Conservation (phyloP, 2,888 invertebrate species). For the Drosophila mimetica region DNA sequence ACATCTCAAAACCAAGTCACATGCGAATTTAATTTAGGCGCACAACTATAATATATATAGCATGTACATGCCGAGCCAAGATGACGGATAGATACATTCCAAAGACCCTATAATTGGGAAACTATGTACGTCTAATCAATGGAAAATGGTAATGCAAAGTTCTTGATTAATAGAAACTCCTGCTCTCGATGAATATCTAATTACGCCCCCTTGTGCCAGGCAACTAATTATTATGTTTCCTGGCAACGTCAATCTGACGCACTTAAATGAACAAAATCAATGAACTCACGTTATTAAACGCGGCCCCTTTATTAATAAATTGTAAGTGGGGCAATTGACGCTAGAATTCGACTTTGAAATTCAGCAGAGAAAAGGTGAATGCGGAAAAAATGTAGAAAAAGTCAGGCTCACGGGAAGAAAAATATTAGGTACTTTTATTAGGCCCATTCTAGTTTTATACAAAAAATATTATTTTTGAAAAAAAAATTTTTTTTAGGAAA, state of each 20-base stretch:
- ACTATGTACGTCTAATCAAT: not conserved
- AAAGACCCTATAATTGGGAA: not conserved
- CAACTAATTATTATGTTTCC: conserved; percentile 18
- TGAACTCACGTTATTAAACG: not conserved
- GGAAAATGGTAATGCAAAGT: not conserved
- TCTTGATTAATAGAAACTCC: not conserved
- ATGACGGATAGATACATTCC: not conserved
- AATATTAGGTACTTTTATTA: not conserved
- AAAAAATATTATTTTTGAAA: too few relatives aligned
- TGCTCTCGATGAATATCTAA: not conserved
- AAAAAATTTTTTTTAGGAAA: too few relatives aligned
- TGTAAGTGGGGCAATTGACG: conserved; percentile 17
- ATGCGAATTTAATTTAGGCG: conserved; percentile 9
- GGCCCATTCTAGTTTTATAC: too few relatives aligned
- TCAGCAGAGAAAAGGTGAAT: not conserved
- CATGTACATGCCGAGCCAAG: not conserved
- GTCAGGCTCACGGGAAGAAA: not conserved
- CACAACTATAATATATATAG: not conserved
- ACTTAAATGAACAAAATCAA: conserved; percentile 20
- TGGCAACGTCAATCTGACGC: not conserved
- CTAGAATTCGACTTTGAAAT: conserved; percentile 15
- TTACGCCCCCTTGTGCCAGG: conserved; percentile 15
- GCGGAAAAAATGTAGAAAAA: not conserved
- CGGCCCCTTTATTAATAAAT: conserved; percentile 21
- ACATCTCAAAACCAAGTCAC: conserved; percentile 11